These are phyloP conservation scores for Urocynchramus pylzowi DNA, from an alignment of 2,113 vertebrate genomes.

Conservation along the genomic window DNA sequence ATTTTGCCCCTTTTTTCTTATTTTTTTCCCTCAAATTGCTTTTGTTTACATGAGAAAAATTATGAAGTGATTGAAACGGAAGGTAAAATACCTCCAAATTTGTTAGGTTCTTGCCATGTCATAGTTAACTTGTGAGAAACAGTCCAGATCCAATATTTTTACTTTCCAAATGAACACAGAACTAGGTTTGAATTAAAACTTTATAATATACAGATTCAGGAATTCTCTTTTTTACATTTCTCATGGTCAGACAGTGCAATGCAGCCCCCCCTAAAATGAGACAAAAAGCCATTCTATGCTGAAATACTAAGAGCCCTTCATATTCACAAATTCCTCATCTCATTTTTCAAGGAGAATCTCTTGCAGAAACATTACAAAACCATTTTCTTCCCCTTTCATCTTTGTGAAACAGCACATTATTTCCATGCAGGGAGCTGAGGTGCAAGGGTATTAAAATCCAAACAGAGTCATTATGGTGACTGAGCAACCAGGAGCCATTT, in stretches of 20 bases:
- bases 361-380: slow-evolving; percentile 4
- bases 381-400: slow-evolving; percentile 35
- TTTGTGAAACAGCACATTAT: background rate
- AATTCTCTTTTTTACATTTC: background rate
- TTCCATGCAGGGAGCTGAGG: background rate
- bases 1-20: background rate
- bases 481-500: background rate
- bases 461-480: background rate
- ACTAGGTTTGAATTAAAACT: background rate
- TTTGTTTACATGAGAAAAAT: background rate
- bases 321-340: background rate
- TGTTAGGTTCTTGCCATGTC: background rate
- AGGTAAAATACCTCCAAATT: background rate
- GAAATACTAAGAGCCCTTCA: background rate
- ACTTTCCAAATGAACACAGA: background rate
- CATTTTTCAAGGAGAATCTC: background rate
- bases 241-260: background rate
- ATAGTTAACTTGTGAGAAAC: background rate
- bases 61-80: background rate
- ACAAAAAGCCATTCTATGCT: background rate
- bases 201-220: background rate
- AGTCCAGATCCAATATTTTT: background rate
- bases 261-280: background rate
- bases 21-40: background rate
- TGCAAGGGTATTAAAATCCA: slow-evolving; percentile 25